Evolutionary conservation across 1,140 invertebrate genomes (phyloP).

Genomic region (Conopomorpha cramerella): DNA sequence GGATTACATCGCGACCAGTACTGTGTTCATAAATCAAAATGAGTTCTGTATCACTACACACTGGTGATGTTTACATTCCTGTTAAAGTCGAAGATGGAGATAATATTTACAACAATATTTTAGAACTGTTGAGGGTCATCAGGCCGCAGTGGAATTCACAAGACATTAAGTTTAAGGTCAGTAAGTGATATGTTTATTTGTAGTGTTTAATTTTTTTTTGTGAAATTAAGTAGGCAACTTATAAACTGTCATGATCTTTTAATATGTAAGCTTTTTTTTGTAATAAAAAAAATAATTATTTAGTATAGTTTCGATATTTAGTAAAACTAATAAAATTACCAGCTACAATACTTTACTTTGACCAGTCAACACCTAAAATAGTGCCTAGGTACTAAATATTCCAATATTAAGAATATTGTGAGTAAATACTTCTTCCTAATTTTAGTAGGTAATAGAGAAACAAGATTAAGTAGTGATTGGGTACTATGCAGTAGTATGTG

Average conservation of each 20-base stretch:
- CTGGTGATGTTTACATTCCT: conserved; percentile 30
- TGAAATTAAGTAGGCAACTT: not conserved
- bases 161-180: conserved; percentile 52
- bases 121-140: conserved; percentile 40
- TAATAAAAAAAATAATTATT: not conserved
- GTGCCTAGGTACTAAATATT: too few relatives aligned
- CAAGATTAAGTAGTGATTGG: too few relatives aligned
- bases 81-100: conserved; percentile 37
- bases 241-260: not conserved
- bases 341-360: too few relatives aligned
- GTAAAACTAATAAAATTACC: too few relatives aligned
- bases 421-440: too few relatives aligned
- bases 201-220: not conserved
- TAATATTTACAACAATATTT: conserved; percentile 38
- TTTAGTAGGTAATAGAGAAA: too few relatives aligned
- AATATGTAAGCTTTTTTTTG: not conserved
- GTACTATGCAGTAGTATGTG: too few relatives aligned
- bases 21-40: too few relatives aligned
- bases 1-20: too few relatives aligned
- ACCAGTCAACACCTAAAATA: too few relatives aligned
- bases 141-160: conserved; percentile 42
- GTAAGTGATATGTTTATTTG: conserved; percentile 2
- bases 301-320: too few relatives aligned
- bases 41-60: conserved; percentile 20
- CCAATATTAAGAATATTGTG: too few relatives aligned